Conservation (phyloP, 2,888 invertebrate genomes). For the Aleiodes leptofemur region DNA sequence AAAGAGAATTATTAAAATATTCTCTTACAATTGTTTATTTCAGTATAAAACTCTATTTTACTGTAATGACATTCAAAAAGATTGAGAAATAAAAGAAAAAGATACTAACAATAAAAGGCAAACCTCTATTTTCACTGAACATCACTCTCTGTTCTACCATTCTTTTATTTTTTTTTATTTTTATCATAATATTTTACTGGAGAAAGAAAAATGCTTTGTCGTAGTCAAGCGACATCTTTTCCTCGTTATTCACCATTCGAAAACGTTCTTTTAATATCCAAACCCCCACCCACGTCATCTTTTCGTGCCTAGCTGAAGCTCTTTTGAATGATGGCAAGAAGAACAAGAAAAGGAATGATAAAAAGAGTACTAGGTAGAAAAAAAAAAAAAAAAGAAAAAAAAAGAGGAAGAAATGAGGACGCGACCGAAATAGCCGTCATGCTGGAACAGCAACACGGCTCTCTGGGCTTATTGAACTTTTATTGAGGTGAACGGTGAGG, state of each 20-base stretch:
- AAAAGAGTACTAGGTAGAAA: conserved; percentile 42
- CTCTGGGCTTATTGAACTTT: conserved; percentile 63
- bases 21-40: no score
- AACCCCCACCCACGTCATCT: conserved; percentile 26
- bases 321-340: conserved; percentile 49
- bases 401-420: conserved; percentile 21
- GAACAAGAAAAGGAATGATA: conserved; percentile 27
- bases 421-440: conserved; percentile 38
- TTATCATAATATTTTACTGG: conserved; percentile 23
- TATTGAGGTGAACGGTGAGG: conserved; percentile 50
- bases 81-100: conserved; percentile 1
- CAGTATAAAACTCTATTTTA: no score
- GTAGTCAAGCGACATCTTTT: conserved; percentile 28
- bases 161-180: background rate
- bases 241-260: conserved; percentile 32
- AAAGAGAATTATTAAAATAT: no score
- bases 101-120: conserved; percentile 1
- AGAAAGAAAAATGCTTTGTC: conserved; percentile 12
- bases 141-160: no score
- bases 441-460: conserved; percentile 38
- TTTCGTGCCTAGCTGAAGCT: conserved; percentile 43
- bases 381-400: no score
- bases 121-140: conserved; percentile 15
- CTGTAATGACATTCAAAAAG: no score
- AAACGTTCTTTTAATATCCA: conserved; percentile 46